phyloP scores from a whole-genome alignment of 2,113 vertebrate species.

The Albula glossodonta region DNA sequence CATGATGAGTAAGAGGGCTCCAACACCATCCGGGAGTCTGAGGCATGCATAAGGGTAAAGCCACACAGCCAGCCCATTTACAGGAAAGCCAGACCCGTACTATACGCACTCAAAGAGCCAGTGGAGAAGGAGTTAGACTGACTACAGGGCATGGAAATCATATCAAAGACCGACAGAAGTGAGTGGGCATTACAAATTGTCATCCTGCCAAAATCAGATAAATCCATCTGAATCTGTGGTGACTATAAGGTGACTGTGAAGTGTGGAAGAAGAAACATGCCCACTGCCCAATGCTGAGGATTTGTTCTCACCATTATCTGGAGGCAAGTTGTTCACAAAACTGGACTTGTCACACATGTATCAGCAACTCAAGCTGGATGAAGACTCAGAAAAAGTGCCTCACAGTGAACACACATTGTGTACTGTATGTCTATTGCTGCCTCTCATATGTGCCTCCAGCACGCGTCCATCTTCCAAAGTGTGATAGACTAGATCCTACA shows the following conservation, averaged over 20 bases:
- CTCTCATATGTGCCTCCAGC: not conserved
- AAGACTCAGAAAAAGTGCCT: not conserved
- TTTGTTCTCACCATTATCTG: too few relatives aligned
- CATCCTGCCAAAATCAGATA: too few relatives aligned
- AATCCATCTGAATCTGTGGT: too few relatives aligned
- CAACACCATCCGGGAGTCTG: constrained; percentile 2
- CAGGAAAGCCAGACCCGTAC: constrained; percentile 21
- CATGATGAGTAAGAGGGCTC: not conserved
- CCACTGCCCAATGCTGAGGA: too few relatives aligned
- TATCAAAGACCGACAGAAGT: too few relatives aligned
- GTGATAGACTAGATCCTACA: constrained; percentile 33
- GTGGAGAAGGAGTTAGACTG: constrained; percentile 24
- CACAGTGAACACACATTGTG: not conserved
- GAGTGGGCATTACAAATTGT: too few relatives aligned
- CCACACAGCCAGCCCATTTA: constrained; percentile 13
- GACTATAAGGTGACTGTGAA: too few relatives aligned
- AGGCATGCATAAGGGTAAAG: constrained; percentile 1
- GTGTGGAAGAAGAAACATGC: too few relatives aligned
- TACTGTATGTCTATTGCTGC: not conserved
- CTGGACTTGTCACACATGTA: constrained; percentile 18
- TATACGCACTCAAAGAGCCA: constrained; percentile 15
- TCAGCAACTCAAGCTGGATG: not conserved
- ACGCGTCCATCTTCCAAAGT: not conserved
- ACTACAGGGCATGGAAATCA: too few relatives aligned
- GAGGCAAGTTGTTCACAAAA: too few relatives aligned